Evolutionary conservation across 2,797 vertebrate species (phyloP).

Genomic region (Coregonus suidteri): DNA sequence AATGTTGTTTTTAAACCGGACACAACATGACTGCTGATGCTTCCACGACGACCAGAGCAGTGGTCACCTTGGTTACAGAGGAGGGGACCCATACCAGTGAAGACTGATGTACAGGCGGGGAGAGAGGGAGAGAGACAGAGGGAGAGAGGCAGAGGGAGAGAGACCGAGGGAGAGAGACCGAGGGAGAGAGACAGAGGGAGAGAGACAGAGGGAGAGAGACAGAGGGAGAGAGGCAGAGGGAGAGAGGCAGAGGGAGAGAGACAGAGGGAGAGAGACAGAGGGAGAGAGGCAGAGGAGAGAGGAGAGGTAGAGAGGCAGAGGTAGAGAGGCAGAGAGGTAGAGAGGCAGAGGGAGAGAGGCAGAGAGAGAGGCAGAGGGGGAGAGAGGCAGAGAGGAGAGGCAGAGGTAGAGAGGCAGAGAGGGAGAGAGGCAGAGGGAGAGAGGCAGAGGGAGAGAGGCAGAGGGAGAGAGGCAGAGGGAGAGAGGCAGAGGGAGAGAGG

Average conservation of each 20-base stretch:
- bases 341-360: no score
- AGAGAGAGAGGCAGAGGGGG: conserved; percentile 13
- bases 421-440: conserved; percentile 12
- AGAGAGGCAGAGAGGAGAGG: conserved; percentile 25
- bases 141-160: background rate
- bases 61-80: conserved; percentile 82
- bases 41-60: conserved; percentile 71
- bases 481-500: background rate
- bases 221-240: no score
- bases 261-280: no score
- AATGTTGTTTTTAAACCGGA: background rate
- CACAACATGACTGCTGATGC: background rate
- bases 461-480: background rate
- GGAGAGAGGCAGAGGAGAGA: no score
- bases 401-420: no score
- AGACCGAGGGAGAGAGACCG: no score
- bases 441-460: background rate
- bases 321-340: no score
- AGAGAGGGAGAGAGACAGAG: conserved; percentile 25
- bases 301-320: no score
- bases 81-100: conserved; percentile 75
- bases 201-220: conserved; percentile 1
- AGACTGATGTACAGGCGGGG: conserved; percentile 78
- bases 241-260: no score
- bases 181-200: conserved; percentile 5